Conservation (phyloP, 35 echinoderm and acorn worm genomes). For the Apostichopus parvimensis region DNA sequence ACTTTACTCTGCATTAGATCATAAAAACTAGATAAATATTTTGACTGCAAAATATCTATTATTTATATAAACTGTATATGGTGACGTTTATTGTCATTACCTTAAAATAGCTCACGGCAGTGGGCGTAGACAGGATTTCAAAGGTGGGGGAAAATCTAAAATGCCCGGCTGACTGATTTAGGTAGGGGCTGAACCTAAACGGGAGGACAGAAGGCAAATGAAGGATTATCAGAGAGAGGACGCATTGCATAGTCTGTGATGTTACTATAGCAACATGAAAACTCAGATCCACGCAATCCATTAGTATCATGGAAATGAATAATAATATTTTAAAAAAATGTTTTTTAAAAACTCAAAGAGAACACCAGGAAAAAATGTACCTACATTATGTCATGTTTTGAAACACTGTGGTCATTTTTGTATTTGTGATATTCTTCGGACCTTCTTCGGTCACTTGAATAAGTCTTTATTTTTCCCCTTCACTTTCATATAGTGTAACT, state of each 20-base stretch:
- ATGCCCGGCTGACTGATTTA: too few species aligned
- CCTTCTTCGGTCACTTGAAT: neutral
- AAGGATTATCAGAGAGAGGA: neutral
- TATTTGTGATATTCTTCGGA: neutral
- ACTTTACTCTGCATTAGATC: too few species aligned
- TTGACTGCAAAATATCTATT: too few species aligned
- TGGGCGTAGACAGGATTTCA: too few species aligned
- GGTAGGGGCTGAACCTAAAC: too few species aligned
- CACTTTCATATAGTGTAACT: conserved; percentile 7
- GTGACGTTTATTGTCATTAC: too few species aligned
- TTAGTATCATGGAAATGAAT: neutral
- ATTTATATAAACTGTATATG: too few species aligned
- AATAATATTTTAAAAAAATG: neutral
- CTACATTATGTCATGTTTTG: neutral
- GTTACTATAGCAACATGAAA: too few species aligned
- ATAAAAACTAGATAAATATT: too few species aligned
- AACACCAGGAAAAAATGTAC: neutral
- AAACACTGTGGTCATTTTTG: neutral
- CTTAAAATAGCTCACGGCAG: too few species aligned
- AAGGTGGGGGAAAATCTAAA: too few species aligned
- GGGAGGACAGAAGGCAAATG: neutral
- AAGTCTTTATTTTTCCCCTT: neutral
- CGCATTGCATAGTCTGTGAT: neutral
- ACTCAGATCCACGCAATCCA: neutral
- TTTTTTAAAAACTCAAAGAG: neutral